Percentiles rank a stretch among this genome's conserved stretches.
Conservation (phyloP, 2,797 vertebrate species). For the Triplophysa yarkandensis region DNA sequence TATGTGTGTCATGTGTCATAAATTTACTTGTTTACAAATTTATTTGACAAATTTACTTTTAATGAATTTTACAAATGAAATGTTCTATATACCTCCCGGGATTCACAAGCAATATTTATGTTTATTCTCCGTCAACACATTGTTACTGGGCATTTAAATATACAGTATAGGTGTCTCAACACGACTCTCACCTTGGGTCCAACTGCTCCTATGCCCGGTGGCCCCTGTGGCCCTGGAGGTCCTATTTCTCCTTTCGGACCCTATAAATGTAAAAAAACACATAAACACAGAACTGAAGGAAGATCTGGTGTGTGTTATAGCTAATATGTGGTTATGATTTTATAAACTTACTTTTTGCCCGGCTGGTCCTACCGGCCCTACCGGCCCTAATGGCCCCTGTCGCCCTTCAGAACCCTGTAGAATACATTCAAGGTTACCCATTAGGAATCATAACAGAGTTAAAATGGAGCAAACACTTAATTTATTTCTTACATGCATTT, state of each 20-base stretch:
- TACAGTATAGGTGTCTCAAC: not conserved
- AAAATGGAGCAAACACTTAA: not conserved
- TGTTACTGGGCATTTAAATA: not conserved
- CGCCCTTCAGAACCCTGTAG: constrained; percentile 69
- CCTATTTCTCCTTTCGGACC: constrained; percentile 80
- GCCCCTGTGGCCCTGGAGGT: constrained; percentile 78
- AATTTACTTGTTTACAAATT: no score
- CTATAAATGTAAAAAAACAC: constrained; percentile 64
- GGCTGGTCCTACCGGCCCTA: constrained; percentile 66
- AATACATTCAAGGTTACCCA: constrained; percentile 6
- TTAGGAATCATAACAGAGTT: not conserved
- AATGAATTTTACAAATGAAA: not conserved
- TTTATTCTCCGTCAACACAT: not conserved
- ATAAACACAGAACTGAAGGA: constrained; percentile 12
- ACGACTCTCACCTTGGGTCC: constrained; percentile 78
- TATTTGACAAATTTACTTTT: no score
- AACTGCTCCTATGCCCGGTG: constrained; percentile 65
- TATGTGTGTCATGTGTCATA: no score
- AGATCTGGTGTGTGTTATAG: not conserved
- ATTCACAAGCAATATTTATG: not conserved
- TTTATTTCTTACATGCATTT: not conserved
- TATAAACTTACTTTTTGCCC: constrained; percentile 71
- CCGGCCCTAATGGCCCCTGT: constrained; percentile 66
- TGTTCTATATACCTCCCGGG: not conserved
- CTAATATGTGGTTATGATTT: not conserved